Base-by-base conservation (phyloP, 2,113 vertebrate genomes). In the Syngnathus floridae region DNA sequence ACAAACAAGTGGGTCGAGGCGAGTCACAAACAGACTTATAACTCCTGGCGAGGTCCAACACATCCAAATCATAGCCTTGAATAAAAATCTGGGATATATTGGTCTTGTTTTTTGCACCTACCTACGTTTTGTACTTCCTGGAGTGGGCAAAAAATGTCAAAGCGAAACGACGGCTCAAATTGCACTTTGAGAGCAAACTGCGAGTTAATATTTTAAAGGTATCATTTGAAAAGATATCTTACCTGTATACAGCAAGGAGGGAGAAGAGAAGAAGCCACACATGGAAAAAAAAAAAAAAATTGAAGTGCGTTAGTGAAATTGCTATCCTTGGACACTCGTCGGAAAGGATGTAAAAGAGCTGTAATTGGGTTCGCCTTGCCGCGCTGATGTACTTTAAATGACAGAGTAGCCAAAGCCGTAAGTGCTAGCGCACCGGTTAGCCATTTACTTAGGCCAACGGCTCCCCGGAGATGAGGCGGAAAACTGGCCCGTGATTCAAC, bases 1-100 rank as follows among this genome's bases (percentile, higher is more conserved):
- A 85, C 79, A 81, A 82, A 78, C 76, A 82, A 81, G 31, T 78
- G 64, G 84, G 86, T 70, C 79, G 74, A 12, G 71, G 11, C 22
- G 66, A 55, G 72, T 70, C 73, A 76, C 35, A 69, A 64, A 62
- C 52, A 66, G 58, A n/a, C 57, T 12, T 21, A 22, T 22, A 43
- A 61, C 38, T 61, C 55, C 54, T 5, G 54, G 22, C 13, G 8
- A 35, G 26, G 4, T 31, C 26, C 55, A 10, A 57, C 17, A 57
- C 3, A 37, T 17, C 43, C 43, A 16, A 14, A 46, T 46, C 16
- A 14, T 46, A 46, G 17, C 43, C 43, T 46, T 46, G 43, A 17
- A 46, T 46, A 17, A 17, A 46, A 46, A 16, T 14, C 14, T 5
- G 6, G 1, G 26, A 35, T 56, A 14, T 40, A 36, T 36, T 3